Evolutionary conservation across 2,113 vertebrate species (phyloP).

Genomic region (Ageneiosus marmoratus): DNA sequence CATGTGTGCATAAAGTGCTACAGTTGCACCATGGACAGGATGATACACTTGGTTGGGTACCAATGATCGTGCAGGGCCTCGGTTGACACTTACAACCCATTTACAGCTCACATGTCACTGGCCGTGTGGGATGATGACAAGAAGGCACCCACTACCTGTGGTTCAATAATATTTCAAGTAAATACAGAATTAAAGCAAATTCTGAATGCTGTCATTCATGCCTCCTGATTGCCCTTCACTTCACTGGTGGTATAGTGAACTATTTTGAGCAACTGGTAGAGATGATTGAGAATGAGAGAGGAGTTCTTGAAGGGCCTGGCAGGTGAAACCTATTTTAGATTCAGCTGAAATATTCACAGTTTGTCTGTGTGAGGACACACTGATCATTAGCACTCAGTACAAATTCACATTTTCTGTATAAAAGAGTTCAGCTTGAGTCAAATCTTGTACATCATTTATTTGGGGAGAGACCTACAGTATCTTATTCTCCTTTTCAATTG

Average conservation of each 20-base stretch:
- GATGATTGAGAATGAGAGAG: constrained; percentile 22
- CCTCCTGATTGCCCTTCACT: constrained; percentile 21
- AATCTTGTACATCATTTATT: constrained; percentile 27
- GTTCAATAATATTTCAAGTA: constrained; percentile 10
- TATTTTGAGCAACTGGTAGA: background rate
- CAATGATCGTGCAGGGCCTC: constrained; percentile 35
- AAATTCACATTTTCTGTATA: background rate
- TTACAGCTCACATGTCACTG: constrained; percentile 26
- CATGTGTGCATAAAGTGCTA: constrained; percentile 31
- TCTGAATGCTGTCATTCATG: constrained; percentile 26
- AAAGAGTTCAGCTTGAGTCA: background rate
- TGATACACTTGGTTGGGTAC: constrained; percentile 54
- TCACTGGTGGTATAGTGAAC: constrained; percentile 2
- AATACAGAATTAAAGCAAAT: constrained; percentile 21
- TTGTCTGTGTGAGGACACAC: constrained; percentile 2
- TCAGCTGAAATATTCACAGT: background rate
- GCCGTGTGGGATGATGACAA: constrained; percentile 14
- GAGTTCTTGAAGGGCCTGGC: background rate
- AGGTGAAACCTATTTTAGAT: constrained; percentile 1
- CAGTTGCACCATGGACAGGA: constrained; percentile 37
- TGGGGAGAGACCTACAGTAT: background rate
- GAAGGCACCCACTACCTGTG: constrained; percentile 9
- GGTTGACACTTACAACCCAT: constrained; percentile 20
- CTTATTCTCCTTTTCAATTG: background rate
- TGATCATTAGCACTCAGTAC: constrained; percentile 1